A percentile compares a stretch with the other conserved stretches of the same genome.
phyloP scores from a whole-genome alignment of 1,140 invertebrate genomes.

The Camponotus pennsylvanicus region DNA sequence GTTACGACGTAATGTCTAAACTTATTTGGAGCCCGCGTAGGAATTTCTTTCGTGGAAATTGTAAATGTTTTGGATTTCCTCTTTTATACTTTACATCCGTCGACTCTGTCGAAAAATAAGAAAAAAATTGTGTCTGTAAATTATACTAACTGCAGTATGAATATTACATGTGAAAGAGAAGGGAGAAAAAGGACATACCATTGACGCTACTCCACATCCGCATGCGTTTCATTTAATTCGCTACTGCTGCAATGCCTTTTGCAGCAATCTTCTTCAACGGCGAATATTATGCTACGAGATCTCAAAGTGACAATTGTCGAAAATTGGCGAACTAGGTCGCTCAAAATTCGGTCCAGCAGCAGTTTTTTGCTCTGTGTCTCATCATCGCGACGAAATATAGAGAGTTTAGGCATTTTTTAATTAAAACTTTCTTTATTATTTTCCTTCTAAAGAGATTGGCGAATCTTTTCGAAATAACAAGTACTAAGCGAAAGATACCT shows the following conservation, averaged over 20 bases:
- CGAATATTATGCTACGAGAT: slow-evolving; percentile 10
- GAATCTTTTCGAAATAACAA: slow-evolving; percentile 34
- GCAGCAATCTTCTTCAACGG: slow-evolving; percentile 11
- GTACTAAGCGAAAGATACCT: neutral
- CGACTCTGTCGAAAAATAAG: slow-evolving; percentile 21
- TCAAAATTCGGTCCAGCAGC: slow-evolving; percentile 14
- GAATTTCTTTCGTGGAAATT: slow-evolving; percentile 32
- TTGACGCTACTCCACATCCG: neutral
- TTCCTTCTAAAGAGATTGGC: neutral
- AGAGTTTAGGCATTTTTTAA: slow-evolving; percentile 27
- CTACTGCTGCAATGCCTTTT: slow-evolving; percentile 1
- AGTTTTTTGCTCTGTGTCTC: neutral
- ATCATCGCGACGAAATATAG: slow-evolving; percentile 12
- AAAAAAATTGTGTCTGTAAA: slow-evolving; percentile 42
- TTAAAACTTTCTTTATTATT: slow-evolving; percentile 57
- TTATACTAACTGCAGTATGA: slow-evolving; percentile 52
- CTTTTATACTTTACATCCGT: slow-evolving; percentile 33
- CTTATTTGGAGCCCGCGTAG: slow-evolving; percentile 13
- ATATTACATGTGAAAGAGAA: slow-evolving; percentile 35
- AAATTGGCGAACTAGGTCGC: slow-evolving; percentile 40
- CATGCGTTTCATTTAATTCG: slow-evolving; percentile 51
- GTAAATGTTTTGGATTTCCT: slow-evolving; percentile 30
- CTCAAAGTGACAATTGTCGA: slow-evolving; percentile 42
- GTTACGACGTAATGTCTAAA: slow-evolving; percentile 61
- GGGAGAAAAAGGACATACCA: neutral